Base-by-base conservation (phyloP, 2,113 vertebrate genomes). In the Vidua macroura region DNA sequence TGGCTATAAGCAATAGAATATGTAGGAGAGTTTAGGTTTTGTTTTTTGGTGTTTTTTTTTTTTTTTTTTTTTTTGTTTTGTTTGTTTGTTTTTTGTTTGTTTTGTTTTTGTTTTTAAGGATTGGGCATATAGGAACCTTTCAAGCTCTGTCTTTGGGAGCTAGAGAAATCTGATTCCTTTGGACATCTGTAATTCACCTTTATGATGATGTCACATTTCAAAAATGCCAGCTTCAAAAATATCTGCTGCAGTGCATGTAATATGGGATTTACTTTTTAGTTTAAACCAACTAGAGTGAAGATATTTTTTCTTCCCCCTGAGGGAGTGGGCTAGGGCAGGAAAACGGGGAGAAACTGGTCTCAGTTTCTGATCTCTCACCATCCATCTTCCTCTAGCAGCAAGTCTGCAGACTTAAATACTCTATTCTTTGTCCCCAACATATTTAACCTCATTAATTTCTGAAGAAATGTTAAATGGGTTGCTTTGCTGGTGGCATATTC, bases 191-290 rank as follows among this genome's bases (percentile, higher is more conserved):
- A 86, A 86, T 87, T 60, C 83, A 93, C 82, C 85, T 85, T 96
- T 86, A 46, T 49, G 79, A 95, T 86, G 85, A 94, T 90, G 83
- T 77, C 17, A 2, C 82, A 74, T 94, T 89, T 91, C 55, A 94
- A 63, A 95, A 95, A 95, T 92, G 82, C 70, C 49, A 62, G n/a
- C 63, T 80, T 95, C 51, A 90, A 28, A 94, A 91, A 62, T 85
- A 73, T 58, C 82, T 92, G 43, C 75, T 86, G 58, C 60, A 70
- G 17, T 86, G 56, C 90, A 70, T 2, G 6, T 74, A 80, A 67
- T 51, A 15, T 14, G 18, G 56, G 48, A 55, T 87, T 91, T 94
- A 55, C 39, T 80, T 89, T 75, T 90, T 80, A 31, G 56, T 90
- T 83, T 46, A 85, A 85, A 78, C 74, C 13, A 43, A 69, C 31